Evolutionary conservation across 2,888 invertebrate genomes (phyloP), one percentile per base, ranked within the genome.

Genomic region (Drosophila percnosoma): DNA sequence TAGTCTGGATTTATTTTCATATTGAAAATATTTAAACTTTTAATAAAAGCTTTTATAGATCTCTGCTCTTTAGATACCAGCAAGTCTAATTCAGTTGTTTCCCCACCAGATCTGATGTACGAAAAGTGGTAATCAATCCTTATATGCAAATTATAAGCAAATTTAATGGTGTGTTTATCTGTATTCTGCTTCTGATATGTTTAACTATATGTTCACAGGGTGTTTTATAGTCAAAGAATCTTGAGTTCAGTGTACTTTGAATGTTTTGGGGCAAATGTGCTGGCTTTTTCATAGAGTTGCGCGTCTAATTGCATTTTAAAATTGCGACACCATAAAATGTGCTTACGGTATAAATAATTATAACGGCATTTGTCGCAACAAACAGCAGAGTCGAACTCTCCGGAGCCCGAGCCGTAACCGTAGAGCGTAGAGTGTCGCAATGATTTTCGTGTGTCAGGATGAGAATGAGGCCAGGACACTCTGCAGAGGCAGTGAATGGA

Each of bases 341-440:
- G 88, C 91, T 91, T 91, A 89, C 90, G 82, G 87, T 85, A 91
- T 91, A 91, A 91, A 91, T 91, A 91, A 91, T 91, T 91, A 84
- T 87, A 90, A 90, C 82, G 87, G 80, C 84, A 86, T 87, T 91
- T 89, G 86, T 87, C 79, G 83, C 89, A 90, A 82, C 88, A 89
- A 86, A 82, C 87, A 78, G 69, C 68, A 68, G 59, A 77, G 81
- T 80, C 83, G 71, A 89, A 87, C 75, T 72, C 71, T 75, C 76
- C 74, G 62, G 64, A 65, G 70, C 59, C 64, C 54, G 42, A 57
- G 63, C 57, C 68, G 34, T 33, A 51, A 36, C 49, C 69, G 60
- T 31, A 48, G 40, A 72, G 65, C 54, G 60, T 51, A 68, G 65
- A 68, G 75, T 78, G 72, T 72, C 73, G 75, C 89, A 87, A 80